These are phyloP conservation scores for Brachionus rotundiformis DNA, from an alignment of 1,140 invertebrate species.

Conservation along the genomic window DNA sequence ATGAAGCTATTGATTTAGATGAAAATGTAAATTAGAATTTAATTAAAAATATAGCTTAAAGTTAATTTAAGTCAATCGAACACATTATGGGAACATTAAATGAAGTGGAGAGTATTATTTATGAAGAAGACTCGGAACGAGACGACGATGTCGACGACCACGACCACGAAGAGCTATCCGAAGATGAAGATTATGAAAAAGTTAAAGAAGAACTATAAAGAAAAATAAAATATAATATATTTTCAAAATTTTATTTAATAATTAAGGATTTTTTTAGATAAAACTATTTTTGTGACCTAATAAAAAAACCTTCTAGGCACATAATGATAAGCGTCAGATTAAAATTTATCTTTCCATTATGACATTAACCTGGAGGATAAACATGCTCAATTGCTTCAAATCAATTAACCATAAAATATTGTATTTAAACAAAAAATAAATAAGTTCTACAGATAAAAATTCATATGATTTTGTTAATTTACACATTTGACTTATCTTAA, in stretches of 20 bases:
- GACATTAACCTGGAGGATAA: neutral
- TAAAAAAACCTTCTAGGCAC: neutral
- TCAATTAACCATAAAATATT: slow-evolving; percentile 31
- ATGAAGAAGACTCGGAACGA: neutral
- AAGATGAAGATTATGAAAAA: neutral
- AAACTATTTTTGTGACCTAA: neutral
- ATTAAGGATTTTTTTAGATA: neutral
- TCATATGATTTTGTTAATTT: neutral
- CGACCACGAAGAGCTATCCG: neutral
- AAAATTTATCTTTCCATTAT: neutral
- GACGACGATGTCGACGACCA: neutral
- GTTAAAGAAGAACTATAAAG: neutral
- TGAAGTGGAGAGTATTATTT: neutral
- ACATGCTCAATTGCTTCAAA: neutral
- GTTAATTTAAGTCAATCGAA: neutral
- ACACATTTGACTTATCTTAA: neutral
- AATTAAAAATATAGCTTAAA: neutral
- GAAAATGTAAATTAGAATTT: slow-evolving; percentile 23
- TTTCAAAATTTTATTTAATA: slow-evolving; percentile 5
- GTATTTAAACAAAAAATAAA: slow-evolving; percentile 23
- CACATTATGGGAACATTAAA: slow-evolving; percentile 11
- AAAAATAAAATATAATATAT: neutral
- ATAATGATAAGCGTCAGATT: neutral
- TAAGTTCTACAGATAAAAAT: neutral
- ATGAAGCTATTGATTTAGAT: slow-evolving; percentile 31